phyloP scores from a whole-genome alignment of 2,797 vertebrate species.

The Arrhamphus sclerolepis region DNA sequence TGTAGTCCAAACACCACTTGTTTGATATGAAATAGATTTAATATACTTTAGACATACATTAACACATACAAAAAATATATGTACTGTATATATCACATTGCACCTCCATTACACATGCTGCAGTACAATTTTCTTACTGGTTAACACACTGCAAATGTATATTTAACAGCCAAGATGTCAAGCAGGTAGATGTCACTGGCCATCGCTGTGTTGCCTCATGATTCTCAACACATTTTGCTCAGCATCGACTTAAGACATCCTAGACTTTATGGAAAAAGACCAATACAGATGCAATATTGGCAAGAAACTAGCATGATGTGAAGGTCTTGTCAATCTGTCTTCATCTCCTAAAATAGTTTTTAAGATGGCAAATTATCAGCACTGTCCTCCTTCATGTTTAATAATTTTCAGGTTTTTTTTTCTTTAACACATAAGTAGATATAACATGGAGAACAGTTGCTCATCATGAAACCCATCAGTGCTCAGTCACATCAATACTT shows the following conservation, averaged over 20 bases:
- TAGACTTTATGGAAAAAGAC: slow-evolving; percentile 3
- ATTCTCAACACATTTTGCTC: slow-evolving; percentile 8
- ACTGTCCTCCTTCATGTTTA: slow-evolving; percentile 1
- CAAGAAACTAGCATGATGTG: slow-evolving; percentile 12
- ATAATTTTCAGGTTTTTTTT: slow-evolving; percentile 11
- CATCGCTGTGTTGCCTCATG: slow-evolving; percentile 13
- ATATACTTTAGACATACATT: slow-evolving; percentile 73
- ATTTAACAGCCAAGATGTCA: slow-evolving; percentile 23
- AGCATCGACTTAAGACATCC: slow-evolving; percentile 1
- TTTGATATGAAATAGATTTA: slow-evolving; percentile 76
- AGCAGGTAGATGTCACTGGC: slow-evolving; percentile 31
- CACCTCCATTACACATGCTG: slow-evolving; percentile 71
- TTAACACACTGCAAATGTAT: slow-evolving; percentile 49
- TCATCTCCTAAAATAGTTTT: slow-evolving; percentile 5
- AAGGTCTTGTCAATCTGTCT: too few species aligned
- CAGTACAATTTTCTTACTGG: slow-evolving; percentile 47
- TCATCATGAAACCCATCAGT: slow-evolving; percentile 10
- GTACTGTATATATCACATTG: slow-evolving; percentile 69
- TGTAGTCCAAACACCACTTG: slow-evolving; percentile 27
- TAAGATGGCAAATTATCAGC: neutral
- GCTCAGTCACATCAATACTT: slow-evolving; percentile 4
- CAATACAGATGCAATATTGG: slow-evolving; percentile 7
- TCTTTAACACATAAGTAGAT: slow-evolving; percentile 1
- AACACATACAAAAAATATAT: slow-evolving; percentile 60
- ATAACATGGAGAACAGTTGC: neutral